Evolutionary conservation across 2,797 vertebrate species (phyloP), one percentile per base, ranked within the genome.

Genomic region (Crenichthys baileyi): DNA sequence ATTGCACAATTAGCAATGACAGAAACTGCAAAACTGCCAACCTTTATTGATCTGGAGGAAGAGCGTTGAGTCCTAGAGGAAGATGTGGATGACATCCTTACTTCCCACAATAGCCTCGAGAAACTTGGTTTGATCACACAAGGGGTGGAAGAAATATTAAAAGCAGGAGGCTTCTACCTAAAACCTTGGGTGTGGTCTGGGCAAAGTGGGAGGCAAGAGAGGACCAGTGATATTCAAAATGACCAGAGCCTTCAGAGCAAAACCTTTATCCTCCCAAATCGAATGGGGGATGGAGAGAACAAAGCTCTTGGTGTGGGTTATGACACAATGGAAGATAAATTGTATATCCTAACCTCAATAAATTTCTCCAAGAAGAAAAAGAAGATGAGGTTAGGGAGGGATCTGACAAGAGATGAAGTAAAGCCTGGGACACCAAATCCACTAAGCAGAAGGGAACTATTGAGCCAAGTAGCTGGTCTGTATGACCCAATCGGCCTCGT

Each of bases 1-100:
- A 51, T 71, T 24, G 46, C 70, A 16, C 26, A 51, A 22, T 0
- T 86, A 1, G 81, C 83, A 1, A 83, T 85, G 83, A 7, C 50
- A 0, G 74, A 79, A 1, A 87, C 76, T 0, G 70, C 74, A 1
- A 78, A 5, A 1, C 13, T 82, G 0, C 15, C 75, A 0, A 3
- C 5, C 0, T 79, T 80, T 5, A 18, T 2, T 0, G 29, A 80
- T 53, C 3, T 79, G 0, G 7, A 50, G 0, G 55, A 80, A 15
- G 58, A 70, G 5, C 41, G 60, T 3, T 1, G 53, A 1, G 7
- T 79, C 7, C 6, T 82, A 0, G 18, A 73, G 2, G 50, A 76
- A 3, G 75, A 80, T 31, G 70, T 88, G 0, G 76, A 82, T 48
- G 77, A 83, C 11, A 63, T 80, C 7, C 20, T 79, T 0, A 84